Base-by-base conservation (phyloP, 1,140 invertebrate genomes). In the Anthonomus grandis region DNA sequence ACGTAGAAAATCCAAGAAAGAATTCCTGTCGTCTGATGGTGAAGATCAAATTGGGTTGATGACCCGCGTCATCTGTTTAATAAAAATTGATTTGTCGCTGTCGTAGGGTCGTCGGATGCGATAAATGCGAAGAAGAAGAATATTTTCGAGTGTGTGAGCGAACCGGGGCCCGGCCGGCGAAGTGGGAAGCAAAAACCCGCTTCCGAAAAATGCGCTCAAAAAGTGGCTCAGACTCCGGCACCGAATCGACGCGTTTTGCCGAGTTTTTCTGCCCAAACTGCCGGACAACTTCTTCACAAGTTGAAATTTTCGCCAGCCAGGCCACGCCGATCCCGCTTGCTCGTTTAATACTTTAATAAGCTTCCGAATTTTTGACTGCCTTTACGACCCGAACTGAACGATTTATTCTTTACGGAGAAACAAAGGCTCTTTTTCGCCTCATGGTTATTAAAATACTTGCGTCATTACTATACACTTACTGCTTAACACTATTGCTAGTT, bases 51-150 rank as follows among this genome's bases (percentile, higher is more conserved):
- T 6, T 9, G 23, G 49, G 49, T 51, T 39, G 27, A 38, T 41
- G 27, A 51, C 49, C 49, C 27, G 37, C 21, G 17, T n/a, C n/a
- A n/a, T n/a, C n/a, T 19, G 42, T 12, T 47, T 47, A 22, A 22
- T 22, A 23, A 51, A n/a, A 51, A 51, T 51, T 51, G 49, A 51
- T 51, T 51, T 51, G 49, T 51, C 39, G 49, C 49, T 41, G 49
- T 38, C 36, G 49, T 38, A 24, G 25, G 13, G 17, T 37, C 47
- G 27, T 37, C 18, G 47, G 36, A 17, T 36, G 47, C 31, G 17
- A 19, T 49, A 8, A 13, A 17, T 38, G 36, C 36, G n/a, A n/a
- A n/a, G n/a, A n/a, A n/a, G n/a, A n/a, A n/a, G n/a, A n/a, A n/a
- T n/a, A n/a, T n/a, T n/a, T n/a, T n/a, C n/a, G n/a, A n/a, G n/a